A percentile compares a stretch with the other conserved stretches of the same genome.
These are phyloP conservation scores for Ctenomys sociabilis DNA, from an alignment of 2,113 vertebrate genomes.

Conservation along the genomic window DNA sequence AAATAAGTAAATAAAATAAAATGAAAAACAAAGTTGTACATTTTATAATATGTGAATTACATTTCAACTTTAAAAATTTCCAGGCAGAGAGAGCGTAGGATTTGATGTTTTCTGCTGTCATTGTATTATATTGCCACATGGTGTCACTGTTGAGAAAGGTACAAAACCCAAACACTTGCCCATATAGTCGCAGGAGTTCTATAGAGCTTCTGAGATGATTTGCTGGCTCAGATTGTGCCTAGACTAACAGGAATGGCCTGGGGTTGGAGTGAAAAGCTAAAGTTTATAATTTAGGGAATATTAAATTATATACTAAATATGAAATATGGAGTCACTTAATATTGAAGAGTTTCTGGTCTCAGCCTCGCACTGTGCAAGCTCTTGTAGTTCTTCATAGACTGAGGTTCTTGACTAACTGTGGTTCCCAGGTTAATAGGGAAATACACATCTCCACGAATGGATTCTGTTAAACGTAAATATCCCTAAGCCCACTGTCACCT, in stretches of 20 bases:
- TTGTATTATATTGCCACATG: background rate
- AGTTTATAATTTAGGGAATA: background rate
- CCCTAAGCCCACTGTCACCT: background rate
- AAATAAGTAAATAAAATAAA: too few species aligned
- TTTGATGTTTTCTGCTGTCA: background rate
- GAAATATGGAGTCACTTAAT: background rate
- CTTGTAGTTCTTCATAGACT: background rate
- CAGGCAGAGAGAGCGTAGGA: background rate
- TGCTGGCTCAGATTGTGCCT: background rate
- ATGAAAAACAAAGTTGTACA: background rate
- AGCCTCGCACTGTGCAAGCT: background rate
- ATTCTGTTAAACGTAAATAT: slow-evolving; percentile 43
- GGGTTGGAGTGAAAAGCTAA: slow-evolving; percentile 14
- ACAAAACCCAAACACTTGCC: background rate
- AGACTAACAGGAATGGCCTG: background rate
- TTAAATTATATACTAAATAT: background rate
- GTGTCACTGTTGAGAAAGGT: background rate
- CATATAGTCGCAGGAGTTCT: background rate
- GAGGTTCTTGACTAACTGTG: slow-evolving; percentile 1
- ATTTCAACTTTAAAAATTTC: slow-evolving; percentile 13
- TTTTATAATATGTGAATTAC: slow-evolving; percentile 16
- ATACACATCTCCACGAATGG: slow-evolving; percentile 24
- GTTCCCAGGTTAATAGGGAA: background rate
- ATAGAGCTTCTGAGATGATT: background rate
- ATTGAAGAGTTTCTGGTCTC: background rate